These are phyloP conservation scores for Rhabdornis inornatus DNA, from an alignment of 2,113 vertebrate species.

Conservation along the genomic window DNA sequence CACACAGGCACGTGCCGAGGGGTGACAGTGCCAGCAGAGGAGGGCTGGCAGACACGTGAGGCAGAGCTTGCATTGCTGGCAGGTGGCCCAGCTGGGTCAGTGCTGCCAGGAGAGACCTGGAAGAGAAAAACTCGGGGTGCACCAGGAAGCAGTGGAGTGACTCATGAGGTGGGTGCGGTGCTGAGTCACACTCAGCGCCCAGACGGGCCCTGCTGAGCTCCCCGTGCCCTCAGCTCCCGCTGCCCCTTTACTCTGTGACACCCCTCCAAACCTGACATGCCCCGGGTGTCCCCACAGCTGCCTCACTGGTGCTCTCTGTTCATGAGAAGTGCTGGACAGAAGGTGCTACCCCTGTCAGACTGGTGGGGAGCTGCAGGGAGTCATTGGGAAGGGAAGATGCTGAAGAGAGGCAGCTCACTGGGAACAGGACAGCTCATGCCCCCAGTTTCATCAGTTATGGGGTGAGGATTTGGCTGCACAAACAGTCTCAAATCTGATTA, in stretches of 20 bases:
- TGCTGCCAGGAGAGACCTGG: slow-evolving; percentile 20
- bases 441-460: neutral
- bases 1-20: neutral
- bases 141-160: slow-evolving; percentile 47
- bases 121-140: slow-evolving; percentile 21
- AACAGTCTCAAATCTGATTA: neutral
- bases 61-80: neutral
- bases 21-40: neutral
- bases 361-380: neutral
- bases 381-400: neutral
- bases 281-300: fast-evolving
- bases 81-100: neutral
- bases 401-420: neutral
- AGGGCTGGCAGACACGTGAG: neutral
- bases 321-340: fast-evolving
- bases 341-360: neutral
- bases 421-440: neutral
- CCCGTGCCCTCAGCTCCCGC: fast-evolving
- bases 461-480: neutral
- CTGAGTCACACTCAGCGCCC: slow-evolving; percentile 13
- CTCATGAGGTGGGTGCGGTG: slow-evolving; percentile 41
- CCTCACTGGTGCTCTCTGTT: neutral
- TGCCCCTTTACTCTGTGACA: fast-evolving
- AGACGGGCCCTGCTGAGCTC: neutral
- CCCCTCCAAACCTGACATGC: neutral